A percentile compares a stretch with the other conserved stretches of the same genome.
Evolutionary conservation across 2,888 invertebrate species (phyloP).

Genomic region (Eupithecia subumbrata): DNA sequence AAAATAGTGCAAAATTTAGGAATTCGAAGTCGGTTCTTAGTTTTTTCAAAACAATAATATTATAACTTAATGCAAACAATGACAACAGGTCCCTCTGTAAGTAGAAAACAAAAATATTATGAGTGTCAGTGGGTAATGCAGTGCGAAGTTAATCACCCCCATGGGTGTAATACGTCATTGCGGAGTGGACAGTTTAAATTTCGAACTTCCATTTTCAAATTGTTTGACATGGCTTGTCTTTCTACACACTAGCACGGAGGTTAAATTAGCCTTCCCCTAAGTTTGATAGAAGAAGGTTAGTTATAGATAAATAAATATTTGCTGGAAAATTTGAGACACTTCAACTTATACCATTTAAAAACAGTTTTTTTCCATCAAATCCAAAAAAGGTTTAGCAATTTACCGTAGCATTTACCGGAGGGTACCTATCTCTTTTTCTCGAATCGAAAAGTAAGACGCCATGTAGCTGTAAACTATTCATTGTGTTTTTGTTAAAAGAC

Average conservation of each 20-base stretch:
- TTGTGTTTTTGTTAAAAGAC: no score
- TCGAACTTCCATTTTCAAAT: conserved; percentile 55
- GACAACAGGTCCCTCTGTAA: not conserved
- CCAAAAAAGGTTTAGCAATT: no score
- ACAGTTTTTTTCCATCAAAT: no score
- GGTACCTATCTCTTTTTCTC: no score
- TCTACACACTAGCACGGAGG: not conserved
- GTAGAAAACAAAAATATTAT: not conserved
- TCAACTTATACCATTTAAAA: no score
- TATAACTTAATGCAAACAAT: not conserved
- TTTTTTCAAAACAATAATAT: no score
- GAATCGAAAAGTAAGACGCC: no score
- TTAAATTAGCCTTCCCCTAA: not conserved
- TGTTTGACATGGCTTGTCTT: conserved; percentile 38
- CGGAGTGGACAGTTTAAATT: conserved; percentile 62
- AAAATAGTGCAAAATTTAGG: no score
- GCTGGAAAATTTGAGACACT: no score
- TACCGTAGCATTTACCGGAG: no score
- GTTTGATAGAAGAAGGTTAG: not conserved
- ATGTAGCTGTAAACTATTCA: no score
- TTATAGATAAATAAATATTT: not conserved
- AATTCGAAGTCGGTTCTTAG: no score
- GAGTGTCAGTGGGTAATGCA: conserved; percentile 37
- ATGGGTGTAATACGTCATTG: conserved; percentile 64
- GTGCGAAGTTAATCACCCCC: conserved; percentile 69